Percentiles rank a stretch among this genome's conserved stretches.
These are phyloP conservation scores for Lagorchestes hirsutus DNA, from an alignment of 2,797 vertebrate species.

Conservation along the genomic window DNA sequence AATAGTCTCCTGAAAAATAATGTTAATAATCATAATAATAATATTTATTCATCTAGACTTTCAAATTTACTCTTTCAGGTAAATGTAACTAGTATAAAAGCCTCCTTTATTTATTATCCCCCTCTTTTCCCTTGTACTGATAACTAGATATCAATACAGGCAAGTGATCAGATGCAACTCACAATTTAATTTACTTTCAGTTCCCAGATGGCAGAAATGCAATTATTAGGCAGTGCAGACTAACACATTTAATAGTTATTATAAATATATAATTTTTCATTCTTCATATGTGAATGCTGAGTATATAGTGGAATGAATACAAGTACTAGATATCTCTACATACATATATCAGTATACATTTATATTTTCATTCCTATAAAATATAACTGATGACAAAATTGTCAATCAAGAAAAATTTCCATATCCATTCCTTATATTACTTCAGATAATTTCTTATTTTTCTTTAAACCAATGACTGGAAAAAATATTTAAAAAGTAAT, in stretches of 20 bases:
- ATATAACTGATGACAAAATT: not conserved
- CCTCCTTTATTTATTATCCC: not conserved
- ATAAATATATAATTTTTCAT: not conserved
- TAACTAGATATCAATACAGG: not conserved
- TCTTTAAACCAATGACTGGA: not conserved
- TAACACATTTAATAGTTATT: slow-evolving; percentile 43
- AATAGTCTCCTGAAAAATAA: not conserved
- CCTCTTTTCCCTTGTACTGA: not conserved
- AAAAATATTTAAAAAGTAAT: not conserved
- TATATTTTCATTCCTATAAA: not conserved
- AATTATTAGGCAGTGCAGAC: slow-evolving; percentile 19
- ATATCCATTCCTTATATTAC: not conserved
- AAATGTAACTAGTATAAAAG: not conserved
- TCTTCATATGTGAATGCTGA: slow-evolving; percentile 19
- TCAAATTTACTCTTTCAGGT: not conserved
- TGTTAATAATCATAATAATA: not conserved
- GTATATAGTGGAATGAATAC: not conserved
- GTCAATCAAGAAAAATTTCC: not conserved
- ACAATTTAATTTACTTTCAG: slow-evolving; percentile 48
- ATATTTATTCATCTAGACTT: not conserved
- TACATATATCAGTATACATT: slow-evolving; percentile 24
- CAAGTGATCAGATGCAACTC: not conserved
- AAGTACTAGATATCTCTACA: slow-evolving; percentile 54
- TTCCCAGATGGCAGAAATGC: not conserved
- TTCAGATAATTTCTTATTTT: not conserved